phyloP scores from a whole-genome alignment of 2,113 vertebrate genomes.

The Platichthys stellatus region DNA sequence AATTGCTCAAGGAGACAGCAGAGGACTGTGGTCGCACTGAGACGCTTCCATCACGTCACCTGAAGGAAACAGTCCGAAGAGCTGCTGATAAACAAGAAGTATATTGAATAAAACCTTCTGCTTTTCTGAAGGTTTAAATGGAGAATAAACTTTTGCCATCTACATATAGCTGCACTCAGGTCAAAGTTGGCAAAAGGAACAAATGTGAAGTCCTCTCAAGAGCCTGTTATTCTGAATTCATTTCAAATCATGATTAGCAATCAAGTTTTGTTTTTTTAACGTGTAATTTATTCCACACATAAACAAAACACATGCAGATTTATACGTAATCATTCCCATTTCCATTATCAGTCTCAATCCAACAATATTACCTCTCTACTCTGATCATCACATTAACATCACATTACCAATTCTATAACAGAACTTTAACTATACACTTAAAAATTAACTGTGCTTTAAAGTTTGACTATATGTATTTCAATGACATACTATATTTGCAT shows the following conservation, averaged over 20 bases:
- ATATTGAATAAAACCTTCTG: constrained; percentile 7
- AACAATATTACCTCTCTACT: too few relatives aligned
- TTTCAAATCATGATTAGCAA: background rate
- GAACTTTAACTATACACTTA: too few relatives aligned
- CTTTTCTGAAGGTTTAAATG: constrained; percentile 2
- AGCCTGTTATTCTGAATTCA: background rate
- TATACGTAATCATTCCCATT: too few relatives aligned
- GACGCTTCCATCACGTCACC: constrained; percentile 13
- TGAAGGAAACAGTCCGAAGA: constrained; percentile 19
- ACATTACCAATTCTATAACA: too few relatives aligned
- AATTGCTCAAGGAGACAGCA: constrained; percentile 46
- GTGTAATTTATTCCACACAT: too few relatives aligned
- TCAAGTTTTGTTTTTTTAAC: too few relatives aligned
- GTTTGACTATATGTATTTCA: too few relatives aligned
- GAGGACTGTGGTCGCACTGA: background rate
- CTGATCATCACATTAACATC: too few relatives aligned
- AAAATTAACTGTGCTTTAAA: too few relatives aligned
- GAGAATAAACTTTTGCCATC: background rate
- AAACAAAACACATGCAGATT: too few relatives aligned
- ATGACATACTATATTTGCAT: too few relatives aligned
- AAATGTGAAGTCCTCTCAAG: background rate
- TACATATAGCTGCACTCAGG: background rate
- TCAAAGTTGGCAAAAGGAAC: background rate
- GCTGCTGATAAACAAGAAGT: constrained; percentile 15
- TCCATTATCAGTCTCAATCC: too few relatives aligned